Conservation (phyloP, 1,140 invertebrate species). For the Drosophila equinoxialis region DNA sequence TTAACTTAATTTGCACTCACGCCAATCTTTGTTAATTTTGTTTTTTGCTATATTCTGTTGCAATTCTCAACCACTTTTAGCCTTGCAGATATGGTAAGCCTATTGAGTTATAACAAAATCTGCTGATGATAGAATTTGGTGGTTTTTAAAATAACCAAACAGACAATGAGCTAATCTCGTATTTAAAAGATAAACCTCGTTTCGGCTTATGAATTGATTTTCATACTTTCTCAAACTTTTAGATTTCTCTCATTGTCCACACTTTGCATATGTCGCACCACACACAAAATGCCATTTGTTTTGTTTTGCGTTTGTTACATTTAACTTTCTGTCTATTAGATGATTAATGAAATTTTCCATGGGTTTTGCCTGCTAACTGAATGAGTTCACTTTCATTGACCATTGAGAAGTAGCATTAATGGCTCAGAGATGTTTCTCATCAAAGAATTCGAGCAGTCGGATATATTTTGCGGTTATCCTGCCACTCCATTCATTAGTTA, state of each 20-base stretch:
- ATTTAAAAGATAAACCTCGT: too few species aligned
- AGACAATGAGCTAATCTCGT: too few species aligned
- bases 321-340: constrained; percentile 1
- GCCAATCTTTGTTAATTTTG: too few species aligned
- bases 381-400: constrained; percentile 58
- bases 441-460: constrained; percentile 31
- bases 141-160: too few species aligned
- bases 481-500: constrained; percentile 65
- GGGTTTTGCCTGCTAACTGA: constrained; percentile 33
- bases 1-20: too few species aligned
- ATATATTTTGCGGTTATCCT: constrained; percentile 47
- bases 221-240: background rate
- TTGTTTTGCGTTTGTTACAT: background rate
- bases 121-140: too few species aligned
- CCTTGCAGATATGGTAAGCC: too few species aligned
- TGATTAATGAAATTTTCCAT: constrained; percentile 60
- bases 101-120: too few species aligned
- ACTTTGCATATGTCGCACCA: background rate
- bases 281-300: background rate
- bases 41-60: too few species aligned
- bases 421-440: constrained; percentile 27
- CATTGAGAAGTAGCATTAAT: constrained; percentile 28
- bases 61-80: too few species aligned
- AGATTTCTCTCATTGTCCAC: background rate
- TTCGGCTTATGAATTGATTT: background rate